Conservation (phyloP, 1,140 invertebrate species). For the Linepithema humile region DNA sequence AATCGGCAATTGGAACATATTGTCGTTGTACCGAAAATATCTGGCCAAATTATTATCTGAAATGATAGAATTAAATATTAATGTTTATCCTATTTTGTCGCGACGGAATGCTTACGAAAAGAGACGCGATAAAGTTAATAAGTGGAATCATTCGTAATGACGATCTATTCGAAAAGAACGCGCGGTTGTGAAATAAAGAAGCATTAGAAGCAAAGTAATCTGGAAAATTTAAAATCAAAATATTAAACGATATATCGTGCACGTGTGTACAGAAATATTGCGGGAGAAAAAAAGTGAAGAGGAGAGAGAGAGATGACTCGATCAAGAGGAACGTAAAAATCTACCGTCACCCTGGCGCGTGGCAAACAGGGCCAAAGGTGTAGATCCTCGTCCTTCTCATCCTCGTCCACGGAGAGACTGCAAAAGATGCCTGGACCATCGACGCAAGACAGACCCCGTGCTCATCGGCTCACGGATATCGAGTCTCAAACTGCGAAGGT, state of each 20-base stretch:
- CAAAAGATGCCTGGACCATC: constrained; percentile 82
- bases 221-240: not conserved
- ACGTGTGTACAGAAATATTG: constrained; percentile 43
- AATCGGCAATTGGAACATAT: no score
- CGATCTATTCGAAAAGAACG: not conserved
- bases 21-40: no score
- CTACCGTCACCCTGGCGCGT: constrained; percentile 79
- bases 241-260: no score
- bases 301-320: no score
- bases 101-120: not conserved
- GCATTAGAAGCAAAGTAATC: not conserved
- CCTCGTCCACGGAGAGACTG: constrained; percentile 77
- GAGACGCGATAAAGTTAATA: no score
- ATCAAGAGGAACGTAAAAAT: constrained; percentile 62
- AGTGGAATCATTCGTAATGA: not conserved
- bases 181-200: not conserved
- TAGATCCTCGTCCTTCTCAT: constrained; percentile 75
- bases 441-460: constrained; percentile 80
- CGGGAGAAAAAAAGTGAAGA: constrained; percentile 59
- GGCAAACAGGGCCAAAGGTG: constrained; percentile 76
- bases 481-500: constrained; percentile 81
- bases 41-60: no score
- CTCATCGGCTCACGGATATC: constrained; percentile 82
- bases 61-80: no score
- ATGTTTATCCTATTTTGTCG: not conserved